A percentile compares a stretch with the other conserved stretches of the same genome.
phyloP scores from a whole-genome alignment of 1,140 invertebrate species.

The Scaptomyza graminum region DNA sequence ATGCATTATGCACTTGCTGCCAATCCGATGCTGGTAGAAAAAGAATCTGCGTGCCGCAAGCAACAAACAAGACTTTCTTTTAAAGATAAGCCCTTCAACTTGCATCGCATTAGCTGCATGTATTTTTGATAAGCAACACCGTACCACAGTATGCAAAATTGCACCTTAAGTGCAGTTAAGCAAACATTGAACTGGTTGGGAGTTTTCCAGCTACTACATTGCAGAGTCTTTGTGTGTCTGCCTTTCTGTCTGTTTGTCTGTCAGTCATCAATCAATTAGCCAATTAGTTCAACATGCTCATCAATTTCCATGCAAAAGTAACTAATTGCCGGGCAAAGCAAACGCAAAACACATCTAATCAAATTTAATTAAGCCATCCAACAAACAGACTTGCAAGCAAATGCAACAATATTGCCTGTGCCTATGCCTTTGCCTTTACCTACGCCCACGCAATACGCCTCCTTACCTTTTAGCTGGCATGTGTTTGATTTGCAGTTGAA shows the following conservation, averaged over 20 bases:
- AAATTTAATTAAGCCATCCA: conserved; percentile 81
- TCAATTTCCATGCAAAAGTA: conserved; percentile 71
- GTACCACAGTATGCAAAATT: conserved; percentile 11
- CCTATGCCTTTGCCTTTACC: not conserved
- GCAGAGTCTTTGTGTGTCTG: not conserved
- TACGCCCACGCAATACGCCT: conserved; percentile 42
- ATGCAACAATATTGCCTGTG: conserved; percentile 17
- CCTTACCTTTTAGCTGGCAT: conserved; percentile 48
- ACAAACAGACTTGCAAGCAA: conserved; percentile 52
- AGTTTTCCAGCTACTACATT: conserved; percentile 1
- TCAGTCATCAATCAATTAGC: conserved; percentile 74
- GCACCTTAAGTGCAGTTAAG: conserved; percentile 53
- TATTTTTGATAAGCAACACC: conserved; percentile 59
- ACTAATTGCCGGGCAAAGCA: conserved; percentile 69
- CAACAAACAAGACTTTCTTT: not conserved
- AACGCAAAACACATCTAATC: conserved; percentile 75
- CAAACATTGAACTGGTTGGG: conserved; percentile 38
- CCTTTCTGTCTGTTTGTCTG: not conserved
- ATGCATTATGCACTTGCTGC: conserved; percentile 66
- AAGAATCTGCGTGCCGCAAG: conserved; percentile 54
- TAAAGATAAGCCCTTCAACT: conserved; percentile 19
- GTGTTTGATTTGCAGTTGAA: conserved; percentile 74
- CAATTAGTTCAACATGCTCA: conserved; percentile 71
- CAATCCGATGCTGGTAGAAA: conserved; percentile 32
- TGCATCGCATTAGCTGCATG: conserved; percentile 24